Percentiles rank a stretch among this genome's conserved stretches.
phyloP scores from a whole-genome alignment of 2,113 vertebrate genomes.

The Cacatua alba region DNA sequence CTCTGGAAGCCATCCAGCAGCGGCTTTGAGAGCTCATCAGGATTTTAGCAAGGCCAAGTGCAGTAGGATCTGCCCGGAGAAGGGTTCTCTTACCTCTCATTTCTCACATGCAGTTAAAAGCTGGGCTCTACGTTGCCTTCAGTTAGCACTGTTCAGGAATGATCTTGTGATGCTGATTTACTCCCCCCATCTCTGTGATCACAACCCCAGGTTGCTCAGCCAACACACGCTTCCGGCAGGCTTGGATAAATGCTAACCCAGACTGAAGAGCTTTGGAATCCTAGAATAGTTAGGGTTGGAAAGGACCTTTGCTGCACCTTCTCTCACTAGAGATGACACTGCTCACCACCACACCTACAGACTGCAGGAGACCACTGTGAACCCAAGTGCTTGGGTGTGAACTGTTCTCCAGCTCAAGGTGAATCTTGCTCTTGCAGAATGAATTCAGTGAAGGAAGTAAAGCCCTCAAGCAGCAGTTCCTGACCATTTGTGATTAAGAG shows the following conservation, averaged over 20 bases:
- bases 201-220: background rate
- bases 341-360: background rate
- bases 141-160: background rate
- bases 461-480: background rate
- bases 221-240: background rate
- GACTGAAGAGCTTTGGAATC: background rate
- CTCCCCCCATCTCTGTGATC: background rate
- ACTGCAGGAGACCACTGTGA: background rate
- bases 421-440: background rate
- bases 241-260: background rate
- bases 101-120: background rate
- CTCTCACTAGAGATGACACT: background rate
- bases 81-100: background rate
- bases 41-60: background rate
- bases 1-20: constrained; percentile 33
- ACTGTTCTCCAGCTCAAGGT: background rate
- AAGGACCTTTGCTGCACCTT: background rate
- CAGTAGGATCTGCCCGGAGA: background rate
- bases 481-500: background rate
- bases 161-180: rapidly evolving
- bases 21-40: background rate
- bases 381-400: background rate
- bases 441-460: background rate
- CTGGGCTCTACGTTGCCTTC: background rate
- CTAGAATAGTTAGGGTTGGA: background rate